Conservation (phyloP, 2,797 vertebrate species). For the Halcyon smyrnensis region DNA sequence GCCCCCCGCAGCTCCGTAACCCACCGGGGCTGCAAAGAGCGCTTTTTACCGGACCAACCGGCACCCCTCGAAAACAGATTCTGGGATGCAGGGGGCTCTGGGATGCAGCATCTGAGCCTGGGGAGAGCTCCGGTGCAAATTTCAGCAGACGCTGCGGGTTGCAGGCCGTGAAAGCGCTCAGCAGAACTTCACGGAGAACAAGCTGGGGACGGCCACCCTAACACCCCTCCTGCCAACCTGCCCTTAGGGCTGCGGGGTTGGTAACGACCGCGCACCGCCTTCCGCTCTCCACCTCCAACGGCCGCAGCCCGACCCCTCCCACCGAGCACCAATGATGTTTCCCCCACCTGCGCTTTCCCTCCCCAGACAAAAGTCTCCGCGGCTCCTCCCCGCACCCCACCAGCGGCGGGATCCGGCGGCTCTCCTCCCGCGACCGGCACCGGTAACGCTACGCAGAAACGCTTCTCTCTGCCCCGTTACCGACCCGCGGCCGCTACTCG, state of each 20-base stretch:
- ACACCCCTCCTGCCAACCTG: not conserved
- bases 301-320: accelerated
- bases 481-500: not conserved
- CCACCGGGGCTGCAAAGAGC: accelerated
- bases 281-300: accelerated
- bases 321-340: accelerated
- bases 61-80: accelerated
- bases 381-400: not conserved
- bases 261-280: no score
- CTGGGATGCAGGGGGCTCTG: not conserved
- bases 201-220: accelerated
- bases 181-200: not conserved
- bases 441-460: accelerated
- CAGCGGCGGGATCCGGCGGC: not conserved
- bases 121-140: not conserved
- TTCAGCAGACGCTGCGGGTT: not conserved
- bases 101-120: accelerated
- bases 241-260: not conserved
- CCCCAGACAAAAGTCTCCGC: not conserved
- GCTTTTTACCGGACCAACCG: accelerated
- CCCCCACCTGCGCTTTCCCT: not conserved
- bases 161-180: not conserved
- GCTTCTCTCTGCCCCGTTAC: not conserved
- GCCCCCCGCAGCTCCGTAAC: not conserved
- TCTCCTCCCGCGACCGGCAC: not conserved